These are phyloP conservation scores for Heterodera schachtii DNA, from an alignment of 1,140 invertebrate genomes.

Conservation along the genomic window DNA sequence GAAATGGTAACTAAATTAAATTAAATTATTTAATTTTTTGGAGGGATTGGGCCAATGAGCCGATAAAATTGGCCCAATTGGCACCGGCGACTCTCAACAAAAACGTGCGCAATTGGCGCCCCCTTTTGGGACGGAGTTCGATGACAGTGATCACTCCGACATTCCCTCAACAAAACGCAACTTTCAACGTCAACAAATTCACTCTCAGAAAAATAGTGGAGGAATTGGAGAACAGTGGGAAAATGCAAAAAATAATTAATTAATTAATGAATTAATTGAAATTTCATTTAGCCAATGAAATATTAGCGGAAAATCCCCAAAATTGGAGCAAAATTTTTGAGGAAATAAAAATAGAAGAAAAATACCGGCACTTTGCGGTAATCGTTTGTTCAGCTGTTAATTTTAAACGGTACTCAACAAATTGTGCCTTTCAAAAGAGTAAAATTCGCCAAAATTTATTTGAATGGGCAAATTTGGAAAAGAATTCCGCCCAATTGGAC, in stretches of 20 bases:
- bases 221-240: background rate
- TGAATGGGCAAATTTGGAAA: background rate
- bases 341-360: background rate
- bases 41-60: background rate
- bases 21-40: background rate
- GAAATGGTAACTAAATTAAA: slow-evolving; percentile 3
- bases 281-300: background rate
- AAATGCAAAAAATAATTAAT: background rate
- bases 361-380: background rate
- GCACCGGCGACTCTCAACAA: background rate
- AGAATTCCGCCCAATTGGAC: background rate
- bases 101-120: background rate
- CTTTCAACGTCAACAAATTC: background rate
- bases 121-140: background rate
- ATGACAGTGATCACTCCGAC: background rate
- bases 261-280: background rate
- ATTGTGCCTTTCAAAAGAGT: background rate
- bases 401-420: background rate
- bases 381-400: background rate
- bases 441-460: background rate
- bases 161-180: background rate
- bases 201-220: background rate
- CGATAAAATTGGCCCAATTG: background rate
- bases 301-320: background rate
- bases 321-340: background rate